Conservation (phyloP, 2,888 invertebrate species). For the Drosophila falleni region DNA sequence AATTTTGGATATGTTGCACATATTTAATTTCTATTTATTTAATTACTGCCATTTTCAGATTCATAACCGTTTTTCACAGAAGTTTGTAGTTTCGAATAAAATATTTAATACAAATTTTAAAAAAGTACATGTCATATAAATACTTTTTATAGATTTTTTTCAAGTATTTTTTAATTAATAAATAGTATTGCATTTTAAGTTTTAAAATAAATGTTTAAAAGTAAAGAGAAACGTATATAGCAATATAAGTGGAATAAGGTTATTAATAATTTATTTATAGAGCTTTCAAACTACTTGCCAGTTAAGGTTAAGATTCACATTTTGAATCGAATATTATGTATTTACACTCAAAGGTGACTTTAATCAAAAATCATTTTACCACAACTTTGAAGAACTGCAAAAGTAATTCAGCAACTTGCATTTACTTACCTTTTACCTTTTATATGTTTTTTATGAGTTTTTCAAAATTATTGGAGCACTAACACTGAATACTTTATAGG, state of each 20-base stretch:
- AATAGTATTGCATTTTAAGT: too few species aligned
- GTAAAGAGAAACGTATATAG: too few species aligned
- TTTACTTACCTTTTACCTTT: background rate
- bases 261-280: background rate
- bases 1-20: too few species aligned
- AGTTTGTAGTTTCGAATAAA: too few species aligned
- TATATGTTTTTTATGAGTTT: background rate
- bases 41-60: background rate
- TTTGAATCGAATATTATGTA: background rate
- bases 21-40: background rate
- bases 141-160: too few species aligned
- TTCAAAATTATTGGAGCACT: slow-evolving; percentile 6
- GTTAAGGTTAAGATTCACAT: background rate
- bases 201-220: too few species aligned
- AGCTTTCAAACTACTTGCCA: background rate
- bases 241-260: background rate
- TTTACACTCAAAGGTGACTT: background rate
- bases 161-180: too few species aligned
- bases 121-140: too few species aligned
- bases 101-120: too few species aligned
- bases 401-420: slow-evolving; percentile 1
- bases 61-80: background rate
- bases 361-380: background rate
- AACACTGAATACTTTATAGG: background rate
- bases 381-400: background rate